Conservation (phyloP, 2,797 vertebrate genomes). For the Tarsius wallacei region DNA sequence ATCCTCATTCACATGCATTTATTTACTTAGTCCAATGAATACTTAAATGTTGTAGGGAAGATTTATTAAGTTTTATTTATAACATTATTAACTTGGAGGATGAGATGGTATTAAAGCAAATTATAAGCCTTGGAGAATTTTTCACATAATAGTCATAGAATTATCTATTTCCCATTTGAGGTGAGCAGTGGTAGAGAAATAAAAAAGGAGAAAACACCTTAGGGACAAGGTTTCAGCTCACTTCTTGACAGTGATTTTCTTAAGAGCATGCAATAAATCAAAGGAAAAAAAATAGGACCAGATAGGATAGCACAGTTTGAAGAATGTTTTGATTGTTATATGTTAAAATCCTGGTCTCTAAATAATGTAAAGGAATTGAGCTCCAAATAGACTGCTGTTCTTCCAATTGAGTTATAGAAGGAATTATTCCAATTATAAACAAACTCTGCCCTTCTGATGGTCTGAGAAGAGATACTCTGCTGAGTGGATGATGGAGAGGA, state of each 20-base stretch:
- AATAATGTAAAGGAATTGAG: not conserved
- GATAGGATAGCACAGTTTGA: not conserved
- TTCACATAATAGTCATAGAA: not conserved
- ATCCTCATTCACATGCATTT: not conserved
- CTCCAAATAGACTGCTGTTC: not conserved
- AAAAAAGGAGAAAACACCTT: not conserved
- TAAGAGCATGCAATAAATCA: not conserved
- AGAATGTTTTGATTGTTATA: not conserved
- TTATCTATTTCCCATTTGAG: not conserved
- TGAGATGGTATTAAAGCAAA: not conserved
- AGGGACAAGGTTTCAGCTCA: not conserved
- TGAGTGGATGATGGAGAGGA: not conserved
- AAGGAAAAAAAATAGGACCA: not conserved
- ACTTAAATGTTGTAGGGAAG: not conserved
- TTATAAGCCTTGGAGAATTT: not conserved
- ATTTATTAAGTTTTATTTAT: not conserved
- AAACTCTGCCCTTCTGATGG: not conserved
- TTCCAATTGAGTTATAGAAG: not conserved
- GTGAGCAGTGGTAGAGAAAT: not conserved
- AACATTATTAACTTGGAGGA: not conserved
- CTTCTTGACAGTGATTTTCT: not conserved
- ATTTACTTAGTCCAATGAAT: not conserved
- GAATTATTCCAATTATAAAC: not conserved
- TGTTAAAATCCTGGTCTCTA: not conserved
- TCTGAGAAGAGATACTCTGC: not conserved